Conservation (phyloP, 2,797 vertebrate genomes). For the Tragopan temminckii region DNA sequence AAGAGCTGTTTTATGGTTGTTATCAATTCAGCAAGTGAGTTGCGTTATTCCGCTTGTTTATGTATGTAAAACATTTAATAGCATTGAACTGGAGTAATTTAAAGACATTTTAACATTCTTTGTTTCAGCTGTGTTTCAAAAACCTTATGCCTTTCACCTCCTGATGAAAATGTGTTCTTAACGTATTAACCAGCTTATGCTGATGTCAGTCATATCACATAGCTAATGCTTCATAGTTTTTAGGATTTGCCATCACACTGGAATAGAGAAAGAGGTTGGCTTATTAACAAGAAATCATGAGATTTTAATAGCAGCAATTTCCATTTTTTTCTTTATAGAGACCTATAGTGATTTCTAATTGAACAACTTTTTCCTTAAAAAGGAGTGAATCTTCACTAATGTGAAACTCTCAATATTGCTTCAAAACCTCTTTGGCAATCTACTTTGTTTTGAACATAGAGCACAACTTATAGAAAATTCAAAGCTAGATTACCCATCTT, state of each 20-base stretch:
- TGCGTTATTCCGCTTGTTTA: not conserved
- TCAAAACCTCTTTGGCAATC: not conserved
- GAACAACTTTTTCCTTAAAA: not conserved
- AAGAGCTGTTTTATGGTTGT: not conserved
- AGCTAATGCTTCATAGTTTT: not conserved
- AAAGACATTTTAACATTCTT: not conserved
- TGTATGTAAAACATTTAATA: not conserved
- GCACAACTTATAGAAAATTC: not conserved
- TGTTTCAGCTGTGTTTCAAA: not conserved
- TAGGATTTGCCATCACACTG: not conserved
- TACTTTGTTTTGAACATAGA: not conserved
- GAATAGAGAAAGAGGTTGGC: not conserved
- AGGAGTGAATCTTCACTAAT: not conserved
- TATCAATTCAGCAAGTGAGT: not conserved
- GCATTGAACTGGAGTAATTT: not conserved
- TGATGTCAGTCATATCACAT: not conserved
- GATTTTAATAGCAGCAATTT: conserved; percentile 28
- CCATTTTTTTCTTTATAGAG: not conserved
- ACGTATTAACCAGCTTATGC: not conserved
- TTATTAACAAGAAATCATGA: not conserved
- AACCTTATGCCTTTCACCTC: not conserved
- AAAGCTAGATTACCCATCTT: not conserved
- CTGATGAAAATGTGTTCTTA: not conserved
- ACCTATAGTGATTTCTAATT: not conserved
- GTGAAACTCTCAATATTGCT: not conserved